These are phyloP conservation scores for Zosterops borbonicus DNA, from an alignment of 2,113 vertebrate genomes.

Conservation along the genomic window DNA sequence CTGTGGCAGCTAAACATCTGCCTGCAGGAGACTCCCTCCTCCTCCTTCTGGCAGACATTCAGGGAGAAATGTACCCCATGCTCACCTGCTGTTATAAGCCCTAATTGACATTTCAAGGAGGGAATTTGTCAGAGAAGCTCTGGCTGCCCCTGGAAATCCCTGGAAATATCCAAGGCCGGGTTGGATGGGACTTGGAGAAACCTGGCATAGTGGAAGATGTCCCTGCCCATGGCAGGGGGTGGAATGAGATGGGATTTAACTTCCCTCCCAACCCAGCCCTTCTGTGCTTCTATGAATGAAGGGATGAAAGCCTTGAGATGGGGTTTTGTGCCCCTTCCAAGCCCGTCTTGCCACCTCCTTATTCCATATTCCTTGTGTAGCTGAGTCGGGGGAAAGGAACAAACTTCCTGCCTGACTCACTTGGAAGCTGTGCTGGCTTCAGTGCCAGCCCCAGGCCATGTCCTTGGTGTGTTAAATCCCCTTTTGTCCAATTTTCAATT, in stretches of 20 bases:
- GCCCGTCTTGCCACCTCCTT: background rate
- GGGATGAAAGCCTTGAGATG: background rate
- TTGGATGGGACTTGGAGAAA: background rate
- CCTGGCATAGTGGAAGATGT: background rate
- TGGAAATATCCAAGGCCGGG: background rate
- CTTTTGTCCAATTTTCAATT: background rate
- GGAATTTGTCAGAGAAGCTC: background rate
- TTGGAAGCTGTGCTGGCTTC: background rate
- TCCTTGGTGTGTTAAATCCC: background rate
- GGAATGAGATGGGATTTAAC: fast-evolving
- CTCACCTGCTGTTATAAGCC: background rate
- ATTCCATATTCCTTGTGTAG: background rate
- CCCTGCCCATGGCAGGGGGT: background rate
- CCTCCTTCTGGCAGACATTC: background rate
- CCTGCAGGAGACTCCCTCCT: background rate
- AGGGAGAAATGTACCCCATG: background rate
- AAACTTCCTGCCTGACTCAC: background rate
- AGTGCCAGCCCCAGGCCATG: background rate
- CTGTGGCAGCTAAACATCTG: background rate
- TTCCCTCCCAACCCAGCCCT: background rate
- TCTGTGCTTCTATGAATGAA: background rate
- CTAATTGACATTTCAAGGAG: background rate
- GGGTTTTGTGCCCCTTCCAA: background rate
- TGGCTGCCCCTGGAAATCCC: background rate
- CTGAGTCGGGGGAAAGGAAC: background rate